Evolutionary conservation across 2,888 invertebrate species (phyloP).

Genomic region (Xestoiulus laeticollis): DNA sequence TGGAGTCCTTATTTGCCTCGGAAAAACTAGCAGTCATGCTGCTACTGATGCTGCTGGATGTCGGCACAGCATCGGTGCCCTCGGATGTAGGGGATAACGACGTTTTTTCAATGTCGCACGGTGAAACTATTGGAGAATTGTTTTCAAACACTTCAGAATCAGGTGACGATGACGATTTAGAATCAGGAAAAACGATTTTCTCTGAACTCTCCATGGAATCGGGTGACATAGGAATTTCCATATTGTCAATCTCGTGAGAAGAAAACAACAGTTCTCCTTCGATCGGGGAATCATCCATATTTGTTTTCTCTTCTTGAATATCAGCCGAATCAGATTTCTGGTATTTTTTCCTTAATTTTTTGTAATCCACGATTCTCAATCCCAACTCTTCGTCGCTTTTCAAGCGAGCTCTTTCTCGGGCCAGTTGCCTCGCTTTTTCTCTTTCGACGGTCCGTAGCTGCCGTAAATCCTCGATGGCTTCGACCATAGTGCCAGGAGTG

Average conservation of each 20-base stretch:
- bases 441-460: conserved; percentile 61
- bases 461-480: conserved; percentile 56
- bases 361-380: conserved; percentile 60
- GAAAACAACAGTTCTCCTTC: not conserved
- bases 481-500: conserved; percentile 43
- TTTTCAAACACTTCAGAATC: conserved; percentile 51
- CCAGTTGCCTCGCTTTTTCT: conserved; percentile 71
- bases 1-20: not conserved
- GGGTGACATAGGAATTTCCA: not conserved
- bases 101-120: not conserved
- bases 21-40: not conserved
- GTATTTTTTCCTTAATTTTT: conserved; percentile 60
- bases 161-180: conserved; percentile 47
- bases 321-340: conserved; percentile 56
- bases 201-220: not conserved
- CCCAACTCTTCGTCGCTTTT: conserved; percentile 79
- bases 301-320: conserved; percentile 55
- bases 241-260: not conserved
- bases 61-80: not conserved
- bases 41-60: conserved; percentile 3
- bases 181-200: not conserved
- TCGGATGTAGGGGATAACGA: not conserved
- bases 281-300: conserved; percentile 4
- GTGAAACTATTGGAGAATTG: not conserved
- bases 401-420: conserved; percentile 73